These are phyloP conservation scores for Sanderia malayensis DNA, from an alignment of 30 jellyfish, hydroid and myxozoan genomes.

Conservation along the genomic window DNA sequence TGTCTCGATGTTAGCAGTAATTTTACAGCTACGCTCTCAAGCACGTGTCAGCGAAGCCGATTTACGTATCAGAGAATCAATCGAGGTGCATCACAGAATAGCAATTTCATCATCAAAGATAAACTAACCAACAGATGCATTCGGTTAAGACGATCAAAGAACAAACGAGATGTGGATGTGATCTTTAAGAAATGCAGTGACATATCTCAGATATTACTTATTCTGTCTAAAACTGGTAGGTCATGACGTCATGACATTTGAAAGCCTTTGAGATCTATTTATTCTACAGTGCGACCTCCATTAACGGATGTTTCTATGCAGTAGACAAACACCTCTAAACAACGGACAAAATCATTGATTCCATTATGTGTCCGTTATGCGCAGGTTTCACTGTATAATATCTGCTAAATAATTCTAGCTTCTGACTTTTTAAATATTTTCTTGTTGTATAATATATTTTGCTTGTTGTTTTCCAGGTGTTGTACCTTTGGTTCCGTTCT, in stretches of 20 bases:
- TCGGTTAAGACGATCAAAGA: conserved; percentile 30
- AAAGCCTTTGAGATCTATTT: too few species aligned
- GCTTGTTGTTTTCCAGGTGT: conserved; percentile 37
- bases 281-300: too few species aligned
- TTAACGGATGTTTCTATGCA: too few species aligned
- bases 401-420: too few species aligned
- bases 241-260: too few species aligned
- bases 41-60: conserved; percentile 13
- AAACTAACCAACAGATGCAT: conserved; percentile 68
- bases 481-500: conserved; percentile 47
- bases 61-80: conserved; percentile 49
- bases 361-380: too few species aligned
- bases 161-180: conserved; percentile 24
- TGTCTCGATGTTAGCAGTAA: conserved; percentile 40
- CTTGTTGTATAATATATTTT: too few species aligned
- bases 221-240: conserved; percentile 44
- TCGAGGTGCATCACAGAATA: conserved; percentile 32
- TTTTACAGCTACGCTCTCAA: conserved; percentile 21
- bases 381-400: too few species aligned
- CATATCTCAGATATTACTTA: conserved; percentile 63
- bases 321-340: too few species aligned
- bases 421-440: too few species aligned
- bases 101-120: conserved; percentile 61
- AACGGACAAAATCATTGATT: too few species aligned
- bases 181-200: conserved; percentile 62